phyloP scores from a whole-genome alignment of 1,140 invertebrate species.

The Trialeurodes vaporariorum region DNA sequence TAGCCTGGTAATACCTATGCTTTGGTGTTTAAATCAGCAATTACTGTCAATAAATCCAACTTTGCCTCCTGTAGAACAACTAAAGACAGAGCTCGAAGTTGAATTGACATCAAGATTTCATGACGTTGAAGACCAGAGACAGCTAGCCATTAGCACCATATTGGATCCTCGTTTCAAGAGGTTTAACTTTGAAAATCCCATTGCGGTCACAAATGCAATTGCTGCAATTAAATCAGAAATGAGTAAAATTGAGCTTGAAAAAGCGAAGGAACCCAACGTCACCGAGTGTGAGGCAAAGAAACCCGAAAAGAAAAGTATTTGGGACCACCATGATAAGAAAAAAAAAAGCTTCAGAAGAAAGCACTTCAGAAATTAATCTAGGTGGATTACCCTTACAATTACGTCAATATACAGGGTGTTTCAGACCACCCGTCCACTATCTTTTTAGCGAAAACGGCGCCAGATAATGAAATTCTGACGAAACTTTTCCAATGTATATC shows the following conservation, averaged over 20 bases:
- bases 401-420: background rate
- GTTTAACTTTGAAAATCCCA: background rate
- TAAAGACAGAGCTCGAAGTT: background rate
- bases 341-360: background rate
- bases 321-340: background rate
- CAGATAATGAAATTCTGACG: too few relatives aligned
- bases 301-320: background rate
- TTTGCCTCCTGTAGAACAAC: background rate
- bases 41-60: background rate
- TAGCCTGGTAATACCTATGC: background rate
- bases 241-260: background rate
- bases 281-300: background rate
- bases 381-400: background rate
- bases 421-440: too few relatives aligned
- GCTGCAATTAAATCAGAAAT: background rate
- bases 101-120: background rate
- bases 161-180: conserved; percentile 3
- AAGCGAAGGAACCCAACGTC: background rate
- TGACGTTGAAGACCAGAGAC: background rate
- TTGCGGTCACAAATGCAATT: background rate
- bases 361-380: background rate
- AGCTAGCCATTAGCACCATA: background rate
- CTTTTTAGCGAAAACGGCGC: too few relatives aligned
- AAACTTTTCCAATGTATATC: too few relatives aligned
- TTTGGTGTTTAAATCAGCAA: background rate